Base-by-base conservation (phyloP, 1,140 invertebrate species). In the Lasioglossum albipes region DNA sequence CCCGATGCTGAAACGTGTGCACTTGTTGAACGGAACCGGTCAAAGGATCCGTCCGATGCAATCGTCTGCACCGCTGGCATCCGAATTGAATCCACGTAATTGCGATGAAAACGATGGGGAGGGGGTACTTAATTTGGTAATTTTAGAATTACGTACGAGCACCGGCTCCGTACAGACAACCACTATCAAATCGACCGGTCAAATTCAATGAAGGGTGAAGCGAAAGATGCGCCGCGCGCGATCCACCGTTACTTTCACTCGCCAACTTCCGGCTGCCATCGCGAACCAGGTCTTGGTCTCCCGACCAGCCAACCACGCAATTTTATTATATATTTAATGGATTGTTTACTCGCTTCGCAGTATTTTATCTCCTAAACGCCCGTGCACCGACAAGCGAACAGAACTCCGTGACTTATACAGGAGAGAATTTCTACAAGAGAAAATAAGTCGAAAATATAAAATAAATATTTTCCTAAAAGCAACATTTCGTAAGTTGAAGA, bases 1-100 rank as follows among this genome's bases (percentile, higher is more conserved):
- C 52, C 6, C 66, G 59, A 78, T 57, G 9, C 16, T 57, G 73
- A 61, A 54, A 59, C 54, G 64, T 79, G 72, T 86, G 76, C 80
- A 86, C 81, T 86, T 86, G 85, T 83, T 83, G 84, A 86, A 45
- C 67, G 68, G 71, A n/a, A 61, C 61, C 68, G 76, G 67, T 66
- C 71, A 70, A 86, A 82, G 77, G 76, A 82, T 85, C 68, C 64
- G 61, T 64, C 12, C 61, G 72, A 36, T 36, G 71, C 64, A 69
- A 72, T 71, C 41, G 70, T 81, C 74, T 62, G 75, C 61, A 67
- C 67, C 66, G 45, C 72, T 59, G 52, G 57, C 57, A 27, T 31
- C 7, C 67, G 64, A 52, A 75, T 80, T 75, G 75, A 80, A 75
- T 73, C 61, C 16, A 16, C 42, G 61, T 73, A 73, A 79, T 73